phyloP scores from a whole-genome alignment of 2,797 vertebrate species.

The Myotis vivesi region DNA sequence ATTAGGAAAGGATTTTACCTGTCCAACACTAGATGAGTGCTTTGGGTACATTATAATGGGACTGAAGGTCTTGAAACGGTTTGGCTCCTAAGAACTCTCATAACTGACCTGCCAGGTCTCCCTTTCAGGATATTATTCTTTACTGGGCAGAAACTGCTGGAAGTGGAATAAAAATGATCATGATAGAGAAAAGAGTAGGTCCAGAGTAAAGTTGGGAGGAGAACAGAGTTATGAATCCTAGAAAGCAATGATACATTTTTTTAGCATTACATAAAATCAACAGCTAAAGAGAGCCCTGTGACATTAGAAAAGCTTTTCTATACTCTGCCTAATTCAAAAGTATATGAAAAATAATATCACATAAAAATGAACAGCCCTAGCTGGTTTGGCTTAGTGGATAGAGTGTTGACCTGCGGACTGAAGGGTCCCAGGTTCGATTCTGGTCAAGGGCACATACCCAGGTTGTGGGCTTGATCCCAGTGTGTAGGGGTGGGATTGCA shows the following conservation, averaged over 20 bases:
- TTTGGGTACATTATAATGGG: background rate
- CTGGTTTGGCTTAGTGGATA: too few relatives aligned
- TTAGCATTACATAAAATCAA: background rate
- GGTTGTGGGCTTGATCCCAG: too few relatives aligned
- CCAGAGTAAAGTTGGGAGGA: background rate
- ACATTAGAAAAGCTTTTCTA: background rate
- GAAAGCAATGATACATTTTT: conserved; percentile 15
- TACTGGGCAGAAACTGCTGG: background rate
- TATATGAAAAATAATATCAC: conserved; percentile 6
- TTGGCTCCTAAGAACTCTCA: background rate
- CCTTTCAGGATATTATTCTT: conserved; percentile 26
- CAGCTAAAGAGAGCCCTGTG: background rate
- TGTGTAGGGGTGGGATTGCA: too few relatives aligned
- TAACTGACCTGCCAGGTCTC: background rate
- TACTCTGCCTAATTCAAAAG: background rate
- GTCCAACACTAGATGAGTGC: background rate
- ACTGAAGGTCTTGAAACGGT: background rate
- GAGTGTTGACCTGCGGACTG: too few relatives aligned
- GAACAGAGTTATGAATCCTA: background rate
- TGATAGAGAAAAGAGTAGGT: background rate
- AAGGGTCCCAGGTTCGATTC: too few relatives aligned
- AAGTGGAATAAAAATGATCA: background rate
- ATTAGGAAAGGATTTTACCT: conserved; percentile 36
- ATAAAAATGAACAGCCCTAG: background rate
- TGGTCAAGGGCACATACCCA: too few relatives aligned